Conservation (phyloP, 2,888 invertebrate genomes). For the Folsomia manolachei region DNA sequence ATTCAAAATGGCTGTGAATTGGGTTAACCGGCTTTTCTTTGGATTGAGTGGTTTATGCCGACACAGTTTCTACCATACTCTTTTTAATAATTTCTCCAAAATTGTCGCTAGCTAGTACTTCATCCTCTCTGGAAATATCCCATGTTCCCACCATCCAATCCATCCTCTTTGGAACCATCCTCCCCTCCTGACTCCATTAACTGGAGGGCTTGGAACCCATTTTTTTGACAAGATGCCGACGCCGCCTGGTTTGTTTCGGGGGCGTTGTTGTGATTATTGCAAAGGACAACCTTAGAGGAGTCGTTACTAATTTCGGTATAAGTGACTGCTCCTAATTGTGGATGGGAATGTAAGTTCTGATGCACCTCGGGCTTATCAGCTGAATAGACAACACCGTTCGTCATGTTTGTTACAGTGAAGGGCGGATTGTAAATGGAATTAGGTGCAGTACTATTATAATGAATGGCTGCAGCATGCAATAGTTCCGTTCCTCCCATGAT, state of each 20-base stretch:
- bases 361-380: background rate
- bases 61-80: constrained; percentile 80
- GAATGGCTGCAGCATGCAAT: background rate
- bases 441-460: background rate
- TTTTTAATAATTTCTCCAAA: constrained; percentile 90
- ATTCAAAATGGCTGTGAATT: too few species aligned
- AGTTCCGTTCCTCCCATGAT: background rate
- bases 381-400: background rate
- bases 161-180: constrained; percentile 16
- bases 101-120: constrained; percentile 61
- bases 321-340: background rate
- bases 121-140: constrained; percentile 25
- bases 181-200: constrained; percentile 34
- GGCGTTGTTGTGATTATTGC: too few species aligned
- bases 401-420: background rate
- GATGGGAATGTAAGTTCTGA: background rate
- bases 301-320: background rate
- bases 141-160: constrained; percentile 29
- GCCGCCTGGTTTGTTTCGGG: background rate
- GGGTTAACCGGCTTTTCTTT: too few species aligned
- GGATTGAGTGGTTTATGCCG: too few species aligned
- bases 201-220: constrained; percentile 44
- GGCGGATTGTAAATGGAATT: background rate
- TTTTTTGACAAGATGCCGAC: constrained; percentile 22
- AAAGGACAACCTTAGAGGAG: background rate